Conservation (phyloP, 1,140 invertebrate species). For the Chionoecetes opilio region DNA sequence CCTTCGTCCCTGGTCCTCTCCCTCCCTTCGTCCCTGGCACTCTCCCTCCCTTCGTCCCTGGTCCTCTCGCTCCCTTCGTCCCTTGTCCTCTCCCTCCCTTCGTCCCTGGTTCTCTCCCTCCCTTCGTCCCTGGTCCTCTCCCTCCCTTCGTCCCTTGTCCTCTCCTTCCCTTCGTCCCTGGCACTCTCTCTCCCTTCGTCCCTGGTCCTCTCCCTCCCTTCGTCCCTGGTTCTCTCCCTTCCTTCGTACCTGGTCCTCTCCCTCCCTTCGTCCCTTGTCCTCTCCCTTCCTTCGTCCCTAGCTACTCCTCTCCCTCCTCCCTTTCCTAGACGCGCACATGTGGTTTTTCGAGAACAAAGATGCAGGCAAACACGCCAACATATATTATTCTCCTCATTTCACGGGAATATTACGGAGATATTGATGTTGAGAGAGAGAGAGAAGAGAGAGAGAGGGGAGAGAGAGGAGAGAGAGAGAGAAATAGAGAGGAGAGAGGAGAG, state of each 20-base stretch:
- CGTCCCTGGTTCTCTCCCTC: too few relatives aligned
- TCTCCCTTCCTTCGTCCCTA: background rate
- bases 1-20: background rate
- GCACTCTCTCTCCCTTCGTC: too few relatives aligned
- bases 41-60: too few relatives aligned
- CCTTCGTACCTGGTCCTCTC: background rate
- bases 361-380: conserved; percentile 25
- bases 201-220: background rate
- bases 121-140: too few relatives aligned
- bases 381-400: conserved; percentile 31
- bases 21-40: too few relatives aligned
- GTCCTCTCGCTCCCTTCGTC: too few relatives aligned
- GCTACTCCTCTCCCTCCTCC: background rate
- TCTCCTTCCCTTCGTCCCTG: too few relatives aligned
- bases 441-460: background rate
- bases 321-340: background rate
- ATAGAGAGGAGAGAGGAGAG: too few relatives aligned
- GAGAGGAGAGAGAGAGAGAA: background rate
- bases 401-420: background rate
- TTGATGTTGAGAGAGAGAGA: background rate
- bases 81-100: too few relatives aligned
- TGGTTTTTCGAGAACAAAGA: conserved; percentile 27
- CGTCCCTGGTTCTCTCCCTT: background rate
- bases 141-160: too few relatives aligned
- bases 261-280: background rate